A percentile compares a stretch with the other conserved stretches of the same genome.
Evolutionary conservation across 2,888 invertebrate species (phyloP).

Genomic region (Nephrocerus scutellatus): DNA sequence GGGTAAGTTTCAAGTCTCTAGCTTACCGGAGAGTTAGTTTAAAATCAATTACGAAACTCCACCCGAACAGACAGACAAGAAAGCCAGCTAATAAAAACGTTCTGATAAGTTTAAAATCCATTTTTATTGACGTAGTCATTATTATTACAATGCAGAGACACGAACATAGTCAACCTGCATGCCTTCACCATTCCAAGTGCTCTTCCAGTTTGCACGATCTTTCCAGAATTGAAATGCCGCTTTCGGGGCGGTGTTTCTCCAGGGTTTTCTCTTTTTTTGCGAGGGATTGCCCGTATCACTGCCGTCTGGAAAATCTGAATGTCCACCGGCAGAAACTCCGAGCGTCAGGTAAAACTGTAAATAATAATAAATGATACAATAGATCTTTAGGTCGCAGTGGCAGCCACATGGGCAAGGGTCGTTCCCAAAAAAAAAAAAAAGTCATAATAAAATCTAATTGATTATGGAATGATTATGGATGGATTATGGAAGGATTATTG

Average conservation of each 20-base stretch:
- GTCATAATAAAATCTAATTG: background rate
- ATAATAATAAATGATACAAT: too few relatives aligned
- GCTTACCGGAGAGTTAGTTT: too few relatives aligned
- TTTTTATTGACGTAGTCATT: background rate
- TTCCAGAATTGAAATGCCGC: slow-evolving; percentile 65
- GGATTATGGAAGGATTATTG: too few relatives aligned
- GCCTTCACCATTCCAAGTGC: slow-evolving; percentile 55
- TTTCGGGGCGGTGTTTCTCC: slow-evolving; percentile 61
- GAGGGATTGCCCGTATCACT: slow-evolving; percentile 21
- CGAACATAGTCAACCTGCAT: slow-evolving; percentile 39
- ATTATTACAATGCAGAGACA: slow-evolving; percentile 36
- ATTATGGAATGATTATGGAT: background rate
- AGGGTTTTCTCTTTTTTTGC: slow-evolving; percentile 56
- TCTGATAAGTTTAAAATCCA: too few relatives aligned
- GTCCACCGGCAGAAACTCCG: slow-evolving; percentile 71
- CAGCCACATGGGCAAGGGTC: too few relatives aligned
- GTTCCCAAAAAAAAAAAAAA: slow-evolving; percentile 1
- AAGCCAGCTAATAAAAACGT: too few relatives aligned
- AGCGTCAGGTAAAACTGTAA: slow-evolving; percentile 67
- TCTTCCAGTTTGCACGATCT: slow-evolving; percentile 56
- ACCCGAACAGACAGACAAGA: too few relatives aligned
- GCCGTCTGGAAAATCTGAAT: slow-evolving; percentile 61
- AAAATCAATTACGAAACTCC: too few relatives aligned
- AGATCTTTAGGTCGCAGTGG: too few relatives aligned
- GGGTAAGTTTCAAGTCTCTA: too few relatives aligned